phyloP scores from a whole-genome alignment of 1,140 invertebrate species.

The Drosophila setifemur region DNA sequence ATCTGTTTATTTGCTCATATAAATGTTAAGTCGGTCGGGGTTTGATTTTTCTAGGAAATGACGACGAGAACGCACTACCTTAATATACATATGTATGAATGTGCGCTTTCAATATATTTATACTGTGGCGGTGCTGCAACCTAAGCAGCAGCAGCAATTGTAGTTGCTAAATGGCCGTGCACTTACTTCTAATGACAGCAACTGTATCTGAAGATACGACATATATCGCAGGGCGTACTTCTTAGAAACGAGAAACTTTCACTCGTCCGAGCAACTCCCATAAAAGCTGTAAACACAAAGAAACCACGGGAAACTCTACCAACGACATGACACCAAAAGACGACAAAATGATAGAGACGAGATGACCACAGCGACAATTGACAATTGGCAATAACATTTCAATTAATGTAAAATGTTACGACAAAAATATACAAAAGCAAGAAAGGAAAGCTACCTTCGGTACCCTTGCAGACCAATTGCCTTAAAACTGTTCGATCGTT shows the following conservation, averaged over 20 bases:
- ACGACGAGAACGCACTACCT: too few species aligned
- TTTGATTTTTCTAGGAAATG: too few species aligned
- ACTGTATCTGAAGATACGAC: conserved; percentile 24
- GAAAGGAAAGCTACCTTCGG: conserved; percentile 21
- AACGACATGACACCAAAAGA: conserved; percentile 8
- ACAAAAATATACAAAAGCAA: conserved; percentile 27
- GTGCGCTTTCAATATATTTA: conserved; percentile 72
- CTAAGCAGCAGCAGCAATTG: conserved; percentile 53
- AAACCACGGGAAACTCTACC: not conserved
- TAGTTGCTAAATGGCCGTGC: conserved; percentile 31
- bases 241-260: conserved; percentile 67
- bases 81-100: too few species aligned
- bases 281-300: conserved; percentile 35
- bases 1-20: too few species aligned
- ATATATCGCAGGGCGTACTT: conserved; percentile 30
- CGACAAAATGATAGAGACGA: conserved; percentile 3
- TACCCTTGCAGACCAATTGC: too few species aligned
- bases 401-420: conserved; percentile 64
- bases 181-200: conserved; percentile 54
- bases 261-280: conserved; percentile 64
- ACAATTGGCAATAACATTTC: conserved; percentile 71
- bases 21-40: too few species aligned
- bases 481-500: too few species aligned
- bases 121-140: conserved; percentile 42
- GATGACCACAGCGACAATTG: conserved; percentile 43